Evolutionary conservation across 2,888 invertebrate species (phyloP), one percentile per base, ranked within the genome.

Genomic region (Thumatha senex): DNA sequence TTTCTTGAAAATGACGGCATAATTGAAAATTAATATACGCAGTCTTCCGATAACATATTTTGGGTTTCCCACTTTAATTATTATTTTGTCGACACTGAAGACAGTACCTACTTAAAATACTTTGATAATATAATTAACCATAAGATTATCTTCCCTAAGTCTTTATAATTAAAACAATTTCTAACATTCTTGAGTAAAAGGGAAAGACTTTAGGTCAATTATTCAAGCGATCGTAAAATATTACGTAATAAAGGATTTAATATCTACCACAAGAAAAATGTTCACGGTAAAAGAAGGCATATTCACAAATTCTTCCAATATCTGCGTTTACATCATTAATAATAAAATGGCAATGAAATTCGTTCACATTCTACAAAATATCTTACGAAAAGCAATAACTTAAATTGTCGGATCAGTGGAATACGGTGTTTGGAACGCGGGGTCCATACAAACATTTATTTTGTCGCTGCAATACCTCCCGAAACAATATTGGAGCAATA

Each of bases 401-500:
- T 68, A 73, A 78, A 82, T 76, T 70, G 73, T 71, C 61, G 55
- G 61, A 63, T 63, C 58, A 57, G 56, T 56, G 48, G 58, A 52
- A 58, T 56, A 60, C 48, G 57, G 62, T 59, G 69, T 5, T 54
- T 55, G 74, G 69, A 60, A 72, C 73, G 70, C 70, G 59, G 69
- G 72, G 65, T 74, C 73, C 78, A 70, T 74, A 74, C 78, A 80
- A 81, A 82, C 80, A 86, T 84, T 83, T 83, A 78, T 86, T 80
- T 78, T 79, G 75, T 74, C 72, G 66, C 66, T 73, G 74, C 72
- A 72, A 78, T 67, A 74, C 66, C 73, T 74, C 67, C 73, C 74
- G 67, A 83, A 86, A 84, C 84, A 84, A 84, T 85, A 86, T 86
- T 82, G 83, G 70, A 43, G 73, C 78, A 63, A 80, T 85, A 82